Base-by-base conservation (phyloP, 2,113 vertebrate species). In the Gopherus evgoodei region DNA sequence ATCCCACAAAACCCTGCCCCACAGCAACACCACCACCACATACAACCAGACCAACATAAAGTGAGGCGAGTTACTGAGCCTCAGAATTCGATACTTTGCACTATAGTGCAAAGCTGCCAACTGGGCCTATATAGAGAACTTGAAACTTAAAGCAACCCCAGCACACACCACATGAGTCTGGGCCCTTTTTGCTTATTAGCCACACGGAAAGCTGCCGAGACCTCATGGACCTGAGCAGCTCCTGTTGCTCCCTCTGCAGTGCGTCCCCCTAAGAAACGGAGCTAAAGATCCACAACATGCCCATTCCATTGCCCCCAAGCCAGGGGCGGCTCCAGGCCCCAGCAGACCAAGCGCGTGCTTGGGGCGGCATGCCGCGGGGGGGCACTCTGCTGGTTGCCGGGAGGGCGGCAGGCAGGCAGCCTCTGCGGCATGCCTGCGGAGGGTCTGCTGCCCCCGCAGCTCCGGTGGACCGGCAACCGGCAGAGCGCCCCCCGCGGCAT, bases 61-160 rank as follows among this genome's bases (percentile, higher is more conserved):
- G 93, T 38, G 27, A 92, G 91, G 83, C 92, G n/a, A 92, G 89
- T 96, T 94, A 86, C 91, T 90, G 86, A 83, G 83, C 59, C 90
- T 93, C 84, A 86, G 88, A 65, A 82, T 96, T 83, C 75, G 11
- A 86, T 17, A 76, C 11, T 0, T 49, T 93, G 92, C 0, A 27
- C 96, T 97, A 96, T 81, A 93, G 83, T 84, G 86, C 89, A 82
- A 88, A 88, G 72, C 89, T 95, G 92, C 92, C 95, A 96, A 59
- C 95, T 0, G 3, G 89, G 91, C 6, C 0, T 87, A 81, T 42
- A 76, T 22, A 78, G 93, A 96, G 95, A 93, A 38, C 79, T 79
- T 13, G 0, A 78, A 93, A 78, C 3, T 9, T 21, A 90, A 94
- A 94, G 94, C 90, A 90, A 78, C 52, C 72, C 72, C 3, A 1